Evolutionary conservation across 2,113 vertebrate species (phyloP), one percentile per base, ranked within the genome.

Genomic region (Galeopterus variegatus): DNA sequence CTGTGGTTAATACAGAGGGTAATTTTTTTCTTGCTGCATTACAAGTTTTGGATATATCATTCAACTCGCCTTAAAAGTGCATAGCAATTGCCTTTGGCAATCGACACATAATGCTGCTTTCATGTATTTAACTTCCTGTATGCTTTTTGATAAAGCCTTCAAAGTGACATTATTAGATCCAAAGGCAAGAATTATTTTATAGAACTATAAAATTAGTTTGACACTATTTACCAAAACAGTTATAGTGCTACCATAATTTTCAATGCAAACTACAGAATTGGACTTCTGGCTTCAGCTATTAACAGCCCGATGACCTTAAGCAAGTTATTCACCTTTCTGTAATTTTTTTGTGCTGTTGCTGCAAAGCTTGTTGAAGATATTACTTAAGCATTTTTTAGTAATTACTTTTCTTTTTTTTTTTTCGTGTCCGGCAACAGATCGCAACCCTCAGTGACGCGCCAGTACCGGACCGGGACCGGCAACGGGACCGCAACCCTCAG

Each of bases 1-100:
- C 77, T 93, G 88, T 95, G 83, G 52, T 89, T 96, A 96, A 65
- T 88, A 91, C 28, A 88, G 72, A 97, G 17, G 31, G 75, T 88
- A 86, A 41, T 81, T 85, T 93, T 89, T 89, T 82, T 48, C 67
- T 95, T 91, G 54, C 19, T 84, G 31, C 54, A 28, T 93, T 94
- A 96, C 45, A 94, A 80, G 58, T 97, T 97, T 96, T 81, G n/a
- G 73, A 50, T 96, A 94, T 97, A 21, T 93, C 85, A 96, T 75
- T 50, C 73, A 92, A 91, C 56, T 89, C 79, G 50, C 64, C 76
- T 97, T 83, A 60, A 94, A 96, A 97, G 62, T 88, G 86, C 86
- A 69, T 94, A 94, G 83, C 62, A 94, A n/a, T 95, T 87, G 93
- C 89, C 73, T 77, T 88, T 95, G 76, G 81, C 50, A 56, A 70